These are phyloP conservation scores for Pachypanchax playfairii DNA, from an alignment of 2,113 vertebrate species.

Conservation along the genomic window DNA sequence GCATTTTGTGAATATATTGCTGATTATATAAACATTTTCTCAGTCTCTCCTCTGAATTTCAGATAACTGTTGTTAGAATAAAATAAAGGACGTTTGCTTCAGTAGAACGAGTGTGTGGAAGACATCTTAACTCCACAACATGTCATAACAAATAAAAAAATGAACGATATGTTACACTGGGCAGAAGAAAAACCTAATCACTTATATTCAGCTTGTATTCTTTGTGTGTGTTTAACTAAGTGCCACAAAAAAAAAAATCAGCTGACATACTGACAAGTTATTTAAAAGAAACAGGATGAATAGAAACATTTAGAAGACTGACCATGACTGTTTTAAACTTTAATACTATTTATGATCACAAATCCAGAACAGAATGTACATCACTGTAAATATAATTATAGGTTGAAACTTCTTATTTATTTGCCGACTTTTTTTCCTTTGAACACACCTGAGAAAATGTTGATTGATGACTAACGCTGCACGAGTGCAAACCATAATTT, in stretches of 20 bases:
- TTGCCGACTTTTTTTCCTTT: background rate
- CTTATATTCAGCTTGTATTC: constrained; percentile 9
- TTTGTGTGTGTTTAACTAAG: background rate
- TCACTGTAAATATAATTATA: too few species aligned
- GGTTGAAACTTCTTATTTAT: background rate
- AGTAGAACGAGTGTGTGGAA: background rate
- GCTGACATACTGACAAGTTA: constrained; percentile 6
- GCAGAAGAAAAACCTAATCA: background rate
- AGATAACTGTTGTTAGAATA: background rate
- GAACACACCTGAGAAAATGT: background rate
- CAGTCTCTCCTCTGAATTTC: background rate
- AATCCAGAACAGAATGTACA: background rate
- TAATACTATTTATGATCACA: background rate
- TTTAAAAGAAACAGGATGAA: background rate
- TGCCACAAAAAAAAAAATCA: constrained; percentile 18
- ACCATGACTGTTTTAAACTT: background rate
- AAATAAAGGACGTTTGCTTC: background rate
- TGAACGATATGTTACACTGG: background rate
- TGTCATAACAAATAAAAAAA: constrained; percentile 3
- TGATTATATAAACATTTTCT: background rate
- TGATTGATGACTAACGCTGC: background rate
- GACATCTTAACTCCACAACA: background rate
- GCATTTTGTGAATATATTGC: background rate
- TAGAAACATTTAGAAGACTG: constrained; percentile 10
- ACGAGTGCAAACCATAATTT: background rate